phyloP scores from a whole-genome alignment of 2,888 invertebrate genomes.

The Ellobium chinense region DNA sequence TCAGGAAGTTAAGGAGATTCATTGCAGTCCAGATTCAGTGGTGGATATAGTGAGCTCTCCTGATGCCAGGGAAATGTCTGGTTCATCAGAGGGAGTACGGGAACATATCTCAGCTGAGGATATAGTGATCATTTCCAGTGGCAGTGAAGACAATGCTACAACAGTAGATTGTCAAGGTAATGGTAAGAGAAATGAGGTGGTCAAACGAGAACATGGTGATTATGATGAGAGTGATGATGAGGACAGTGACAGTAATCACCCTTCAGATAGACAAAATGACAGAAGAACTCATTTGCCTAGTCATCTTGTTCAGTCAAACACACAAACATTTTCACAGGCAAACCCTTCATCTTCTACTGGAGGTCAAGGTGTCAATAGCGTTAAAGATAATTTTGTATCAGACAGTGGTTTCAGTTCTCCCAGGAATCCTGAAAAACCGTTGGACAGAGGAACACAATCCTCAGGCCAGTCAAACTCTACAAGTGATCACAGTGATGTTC shows the following conservation, averaged over 20 bases:
- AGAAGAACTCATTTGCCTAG: background rate
- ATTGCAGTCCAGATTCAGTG: conserved; percentile 22
- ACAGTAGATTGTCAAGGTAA: background rate
- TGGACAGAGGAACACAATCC: background rate
- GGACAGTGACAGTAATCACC: background rate
- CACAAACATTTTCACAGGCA: background rate
- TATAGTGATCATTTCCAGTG: no score
- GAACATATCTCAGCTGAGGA: background rate
- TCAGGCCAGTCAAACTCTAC: conserved; percentile 17
- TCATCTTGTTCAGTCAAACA: background rate
- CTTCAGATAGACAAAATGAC: background rate
- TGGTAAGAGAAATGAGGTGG: background rate
- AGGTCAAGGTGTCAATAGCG: background rate
- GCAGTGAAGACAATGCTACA: background rate
- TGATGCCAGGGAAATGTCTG: background rate
- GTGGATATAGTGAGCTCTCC: conserved; percentile 34
- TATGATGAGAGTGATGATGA: conserved; percentile 3
- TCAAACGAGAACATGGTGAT: background rate
- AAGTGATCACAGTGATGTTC: conserved; percentile 3
- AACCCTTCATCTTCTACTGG: background rate
- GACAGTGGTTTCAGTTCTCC: conserved; percentile 73
- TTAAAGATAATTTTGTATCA: conserved; percentile 47
- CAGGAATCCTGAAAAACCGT: conserved; percentile 49
- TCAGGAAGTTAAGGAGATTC: background rate
- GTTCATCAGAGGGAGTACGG: conserved; percentile 1